phyloP scores from a whole-genome alignment of 1,140 invertebrate genomes.

The Aphis gossypii region DNA sequence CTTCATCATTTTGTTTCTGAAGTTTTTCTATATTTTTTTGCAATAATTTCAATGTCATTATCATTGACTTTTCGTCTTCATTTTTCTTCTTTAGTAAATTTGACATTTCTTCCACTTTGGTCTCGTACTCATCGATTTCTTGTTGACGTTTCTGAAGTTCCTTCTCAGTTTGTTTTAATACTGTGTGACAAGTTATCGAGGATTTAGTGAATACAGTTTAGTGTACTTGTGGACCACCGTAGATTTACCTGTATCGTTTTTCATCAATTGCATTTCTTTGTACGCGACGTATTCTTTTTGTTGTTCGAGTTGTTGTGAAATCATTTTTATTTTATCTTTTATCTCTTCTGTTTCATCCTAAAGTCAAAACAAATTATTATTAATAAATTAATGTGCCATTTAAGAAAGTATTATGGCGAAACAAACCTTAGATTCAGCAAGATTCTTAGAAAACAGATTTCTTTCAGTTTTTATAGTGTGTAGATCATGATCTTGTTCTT shows the following conservation, averaged over 20 bases:
- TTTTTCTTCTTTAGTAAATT: constrained; percentile 43
- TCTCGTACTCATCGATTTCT: constrained; percentile 40
- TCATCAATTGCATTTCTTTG: constrained; percentile 38
- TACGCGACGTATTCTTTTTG: constrained; percentile 48
- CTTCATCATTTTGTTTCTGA: constrained; percentile 52
- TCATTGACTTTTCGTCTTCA: constrained; percentile 42
- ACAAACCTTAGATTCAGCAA: constrained; percentile 14
- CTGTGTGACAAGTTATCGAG: background rate
- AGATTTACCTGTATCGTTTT: constrained; percentile 48
- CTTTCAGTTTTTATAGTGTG: constrained; percentile 22
- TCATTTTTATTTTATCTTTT: constrained; percentile 50
- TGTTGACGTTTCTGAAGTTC: constrained; percentile 50
- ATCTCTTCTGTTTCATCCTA: constrained; percentile 34
- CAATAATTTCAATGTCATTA: background rate
- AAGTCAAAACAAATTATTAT: background rate
- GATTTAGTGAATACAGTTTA: background rate
- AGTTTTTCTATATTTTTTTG: constrained; percentile 52
- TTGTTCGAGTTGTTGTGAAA: constrained; percentile 50
- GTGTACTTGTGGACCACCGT: background rate
- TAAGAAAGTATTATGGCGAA: background rate
- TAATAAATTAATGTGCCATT: background rate
- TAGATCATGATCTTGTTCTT: constrained; percentile 31
- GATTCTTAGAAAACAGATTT: constrained; percentile 14
- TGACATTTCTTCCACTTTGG: constrained; percentile 11
- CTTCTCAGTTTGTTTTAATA: constrained; percentile 43